phyloP scores from a whole-genome alignment of 2,797 vertebrate genomes.

The Sebastes ruberrimus region DNA sequence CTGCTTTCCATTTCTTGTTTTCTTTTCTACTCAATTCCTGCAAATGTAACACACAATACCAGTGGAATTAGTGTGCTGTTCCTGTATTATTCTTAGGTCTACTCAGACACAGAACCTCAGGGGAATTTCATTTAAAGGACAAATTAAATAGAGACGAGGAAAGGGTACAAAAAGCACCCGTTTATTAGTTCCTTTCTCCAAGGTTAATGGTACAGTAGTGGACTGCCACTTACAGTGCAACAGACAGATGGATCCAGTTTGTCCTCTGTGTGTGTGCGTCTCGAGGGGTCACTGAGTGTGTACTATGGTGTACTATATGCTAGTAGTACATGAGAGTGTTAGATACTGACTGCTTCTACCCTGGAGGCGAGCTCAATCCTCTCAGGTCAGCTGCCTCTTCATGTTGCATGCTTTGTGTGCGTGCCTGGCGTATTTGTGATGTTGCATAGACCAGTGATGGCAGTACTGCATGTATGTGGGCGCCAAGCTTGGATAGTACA shows the following conservation, averaged over 20 bases:
- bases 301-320: conserved; percentile 28
- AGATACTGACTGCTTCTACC: conserved; percentile 31
- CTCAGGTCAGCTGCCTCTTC: conserved; percentile 52
- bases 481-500: conserved; percentile 42
- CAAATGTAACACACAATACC: conserved; percentile 1
- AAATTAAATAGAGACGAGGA: conserved; percentile 52
- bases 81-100: conserved; percentile 34
- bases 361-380: conserved; percentile 37
- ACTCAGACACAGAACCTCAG: conserved; percentile 22
- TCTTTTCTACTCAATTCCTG: neutral
- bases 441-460: conserved; percentile 30
- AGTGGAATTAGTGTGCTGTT: conserved; percentile 20
- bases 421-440: conserved; percentile 36
- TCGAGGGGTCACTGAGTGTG: conserved; percentile 35
- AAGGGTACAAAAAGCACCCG: conserved; percentile 31
- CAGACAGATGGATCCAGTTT: conserved; percentile 39
- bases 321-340: conserved; percentile 29
- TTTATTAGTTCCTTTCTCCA: conserved; percentile 55
- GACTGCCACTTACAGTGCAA: conserved; percentile 18
- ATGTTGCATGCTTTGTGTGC: conserved; percentile 41
- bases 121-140: conserved; percentile 59
- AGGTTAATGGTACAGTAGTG: conserved; percentile 56
- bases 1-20: neutral
- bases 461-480: neutral
- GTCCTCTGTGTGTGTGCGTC: conserved; percentile 44